Conservation (phyloP, 64 coral and sea anemone genomes). For the Montipora cactus region DNA sequence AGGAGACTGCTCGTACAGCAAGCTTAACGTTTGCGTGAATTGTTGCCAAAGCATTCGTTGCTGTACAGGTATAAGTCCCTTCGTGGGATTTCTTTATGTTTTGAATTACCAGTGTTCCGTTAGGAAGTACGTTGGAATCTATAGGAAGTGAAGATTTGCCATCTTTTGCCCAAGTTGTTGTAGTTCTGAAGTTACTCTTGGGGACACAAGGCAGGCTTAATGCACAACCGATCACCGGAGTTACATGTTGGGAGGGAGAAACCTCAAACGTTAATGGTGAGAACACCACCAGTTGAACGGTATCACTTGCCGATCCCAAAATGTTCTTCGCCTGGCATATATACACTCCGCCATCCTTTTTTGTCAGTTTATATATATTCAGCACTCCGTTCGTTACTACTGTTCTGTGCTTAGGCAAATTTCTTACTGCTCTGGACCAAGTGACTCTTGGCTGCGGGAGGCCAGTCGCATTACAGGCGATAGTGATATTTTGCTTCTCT, state of each 20-base stretch:
- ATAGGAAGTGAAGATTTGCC: neutral
- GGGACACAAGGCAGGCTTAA: neutral
- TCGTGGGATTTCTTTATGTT: neutral
- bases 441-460: conserved; percentile 35
- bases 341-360: neutral
- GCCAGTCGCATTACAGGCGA: conserved; percentile 50
- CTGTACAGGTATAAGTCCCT: conserved; percentile 1
- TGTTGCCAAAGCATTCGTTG: neutral
- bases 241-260: neutral
- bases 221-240: neutral
- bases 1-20: neutral
- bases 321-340: conserved; percentile 10
- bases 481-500: conserved; percentile 5
- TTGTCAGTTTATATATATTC: neutral
- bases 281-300: neutral
- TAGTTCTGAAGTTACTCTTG: neutral
- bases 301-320: neutral
- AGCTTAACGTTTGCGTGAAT: neutral
- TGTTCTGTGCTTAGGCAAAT: neutral
- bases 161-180: neutral
- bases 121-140: neutral
- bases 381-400: neutral
- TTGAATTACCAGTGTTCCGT: conserved; percentile 9
- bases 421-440: conserved; percentile 5
- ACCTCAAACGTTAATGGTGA: neutral